Evolutionary conservation across 2,888 invertebrate species (phyloP).

Genomic region (Thumatha senex): DNA sequence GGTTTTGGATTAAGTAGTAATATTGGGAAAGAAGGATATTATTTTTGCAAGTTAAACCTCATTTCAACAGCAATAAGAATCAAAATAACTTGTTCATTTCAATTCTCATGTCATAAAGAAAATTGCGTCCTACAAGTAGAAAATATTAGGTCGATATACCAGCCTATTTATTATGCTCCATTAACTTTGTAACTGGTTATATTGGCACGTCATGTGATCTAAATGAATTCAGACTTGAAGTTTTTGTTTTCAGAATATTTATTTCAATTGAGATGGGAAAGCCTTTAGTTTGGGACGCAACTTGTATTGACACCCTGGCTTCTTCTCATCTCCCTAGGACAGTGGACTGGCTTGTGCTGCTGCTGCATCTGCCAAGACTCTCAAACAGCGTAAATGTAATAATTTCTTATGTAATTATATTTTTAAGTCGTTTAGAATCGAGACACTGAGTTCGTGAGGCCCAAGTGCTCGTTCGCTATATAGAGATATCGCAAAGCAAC

Average conservation of each 20-base stretch:
- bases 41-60: not conserved
- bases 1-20: slow-evolving; percentile 3
- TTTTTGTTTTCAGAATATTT: not conserved
- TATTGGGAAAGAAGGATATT: slow-evolving; percentile 1
- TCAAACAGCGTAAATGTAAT: no score
- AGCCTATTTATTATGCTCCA: not conserved
- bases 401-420: no score
- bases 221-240: not conserved
- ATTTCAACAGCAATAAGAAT: not conserved
- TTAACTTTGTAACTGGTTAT: not conserved
- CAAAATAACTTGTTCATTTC: not conserved
- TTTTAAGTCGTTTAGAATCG: no score
- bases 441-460: no score
- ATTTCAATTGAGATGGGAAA: no score
- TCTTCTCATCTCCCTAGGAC: no score
- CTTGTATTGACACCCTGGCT: no score
- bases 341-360: no score
- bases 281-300: no score
- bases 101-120: not conserved
- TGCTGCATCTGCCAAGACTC: no score
- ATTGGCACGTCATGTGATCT: not conserved
- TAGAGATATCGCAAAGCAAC: no score
- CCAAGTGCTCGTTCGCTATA: no score
- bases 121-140: not conserved
- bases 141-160: not conserved